phyloP scores from a whole-genome alignment of 2,888 invertebrate genomes.

The Tiphia femorata region DNA sequence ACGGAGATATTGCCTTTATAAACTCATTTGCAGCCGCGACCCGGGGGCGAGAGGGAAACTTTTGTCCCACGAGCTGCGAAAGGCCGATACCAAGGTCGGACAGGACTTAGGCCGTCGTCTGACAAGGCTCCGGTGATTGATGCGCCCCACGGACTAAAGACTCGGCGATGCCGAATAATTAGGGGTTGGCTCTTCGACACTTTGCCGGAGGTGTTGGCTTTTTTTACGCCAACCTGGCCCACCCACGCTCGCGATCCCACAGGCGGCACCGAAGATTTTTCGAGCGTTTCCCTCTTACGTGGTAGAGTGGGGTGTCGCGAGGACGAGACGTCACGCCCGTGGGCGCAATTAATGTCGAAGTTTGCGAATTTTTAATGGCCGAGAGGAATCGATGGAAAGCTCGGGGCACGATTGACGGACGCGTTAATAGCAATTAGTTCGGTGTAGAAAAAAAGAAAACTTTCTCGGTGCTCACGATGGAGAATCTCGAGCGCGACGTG shows the following conservation, averaged over 20 bases:
- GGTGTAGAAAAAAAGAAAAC: too few relatives aligned
- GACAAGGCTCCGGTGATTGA: constrained; percentile 59
- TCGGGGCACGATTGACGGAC: background rate
- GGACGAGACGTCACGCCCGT: background rate
- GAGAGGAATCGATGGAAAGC: too few relatives aligned
- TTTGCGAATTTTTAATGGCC: too few relatives aligned
- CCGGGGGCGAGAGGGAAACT: constrained; percentile 31
- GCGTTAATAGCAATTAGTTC: background rate
- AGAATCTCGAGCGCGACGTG: too few relatives aligned
- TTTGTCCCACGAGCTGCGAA: constrained; percentile 21
- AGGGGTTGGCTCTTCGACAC: constrained; percentile 57
- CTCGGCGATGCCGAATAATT: constrained; percentile 62
- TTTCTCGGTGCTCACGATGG: too few relatives aligned
- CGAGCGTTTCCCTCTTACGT: background rate
- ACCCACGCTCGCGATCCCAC: background rate
- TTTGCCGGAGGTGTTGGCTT: constrained; percentile 55
- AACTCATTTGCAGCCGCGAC: constrained; percentile 67
- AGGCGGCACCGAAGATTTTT: background rate
- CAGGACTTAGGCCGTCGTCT: constrained; percentile 35
- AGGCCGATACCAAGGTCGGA: constrained; percentile 14
- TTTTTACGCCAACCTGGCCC: constrained; percentile 19
- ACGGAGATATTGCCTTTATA: constrained; percentile 66
- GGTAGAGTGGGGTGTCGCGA: background rate
- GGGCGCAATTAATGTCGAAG: background rate
- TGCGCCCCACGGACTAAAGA: constrained; percentile 58